Conservation (phyloP, 2,888 invertebrate genomes). For the Serrognathus titanus region DNA sequence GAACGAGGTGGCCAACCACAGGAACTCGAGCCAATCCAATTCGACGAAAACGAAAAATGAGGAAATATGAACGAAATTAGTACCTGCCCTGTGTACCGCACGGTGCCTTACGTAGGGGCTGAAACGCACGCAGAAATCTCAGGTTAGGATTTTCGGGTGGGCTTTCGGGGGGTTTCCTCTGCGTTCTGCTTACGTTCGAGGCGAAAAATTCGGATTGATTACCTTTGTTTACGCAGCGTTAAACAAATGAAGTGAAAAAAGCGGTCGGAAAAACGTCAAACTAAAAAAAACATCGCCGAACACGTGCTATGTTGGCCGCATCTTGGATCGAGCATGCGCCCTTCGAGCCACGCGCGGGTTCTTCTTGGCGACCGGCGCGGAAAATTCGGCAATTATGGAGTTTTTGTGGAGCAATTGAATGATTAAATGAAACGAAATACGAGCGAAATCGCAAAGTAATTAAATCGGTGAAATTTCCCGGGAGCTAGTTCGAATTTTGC, state of each 20-base stretch:
- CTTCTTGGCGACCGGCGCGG: no score
- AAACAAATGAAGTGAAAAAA: neutral
- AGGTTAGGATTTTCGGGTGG: neutral
- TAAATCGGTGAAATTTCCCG: no score
- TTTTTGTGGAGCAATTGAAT: no score
- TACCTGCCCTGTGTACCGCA: neutral
- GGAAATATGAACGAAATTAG: neutral
- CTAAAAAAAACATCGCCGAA: neutral
- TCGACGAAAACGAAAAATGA: neutral
- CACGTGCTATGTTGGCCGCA: neutral
- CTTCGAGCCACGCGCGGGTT: no score
- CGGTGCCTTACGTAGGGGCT: neutral
- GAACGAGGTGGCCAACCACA: conserved; percentile 7
- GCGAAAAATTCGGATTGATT: neutral
- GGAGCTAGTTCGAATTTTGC: no score
- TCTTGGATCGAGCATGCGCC: no score
- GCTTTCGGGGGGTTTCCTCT: neutral
- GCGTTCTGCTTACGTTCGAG: neutral
- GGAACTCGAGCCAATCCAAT: conserved; percentile 3
- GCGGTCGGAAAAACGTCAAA: neutral
- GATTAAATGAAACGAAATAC: no score
- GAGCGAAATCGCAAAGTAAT: no score
- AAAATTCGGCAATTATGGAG: no score
- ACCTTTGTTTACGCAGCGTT: neutral
- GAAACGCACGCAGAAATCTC: neutral